Evolutionary conservation across 2,797 vertebrate species (phyloP), one percentile per base, ranked within the genome.

Genomic region (Acestrorhynchus altus): DNA sequence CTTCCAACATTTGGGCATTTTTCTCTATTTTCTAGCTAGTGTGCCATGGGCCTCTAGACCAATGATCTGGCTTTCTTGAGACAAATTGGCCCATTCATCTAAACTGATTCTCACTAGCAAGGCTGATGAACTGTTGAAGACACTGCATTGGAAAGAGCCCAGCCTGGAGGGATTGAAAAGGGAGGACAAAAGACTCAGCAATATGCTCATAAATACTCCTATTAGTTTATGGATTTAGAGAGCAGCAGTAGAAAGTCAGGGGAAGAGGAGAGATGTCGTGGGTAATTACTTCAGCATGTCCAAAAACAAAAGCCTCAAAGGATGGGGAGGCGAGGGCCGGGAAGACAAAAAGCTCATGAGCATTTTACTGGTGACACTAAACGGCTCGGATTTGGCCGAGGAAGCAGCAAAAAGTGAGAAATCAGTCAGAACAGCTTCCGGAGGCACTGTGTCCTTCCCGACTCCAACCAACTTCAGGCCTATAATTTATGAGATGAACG

Each of bases 401-500:
- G 88, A 92, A 88, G 91, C 88, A 88, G 92, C 82, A 83, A 75
- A 79, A 90, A 83, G 84, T 57, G 74, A 83, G 87, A 91, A 91
- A 91, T 90, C 83, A 84, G 83, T 84, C 76, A 64, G 72, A 80
- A 85, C 83, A 86, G 90, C 90, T 86, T 92, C 90, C 74, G 86
- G 81, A 80, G 78, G 74, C 76, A 76, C 76, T 56, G 83, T 79
- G 83, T 74, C 77, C 86, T 91, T 89, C 82, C 82, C 92, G 91
- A 93, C 90, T 88, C 77, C 39, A 75, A 70, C 72, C 71, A 91
- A 89, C 90, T 83, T 85, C 86, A 87, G 90, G 92, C 93, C 92
- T 93, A 92, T 94, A 92, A 94, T 95, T 94, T 92, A 91, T 92
- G 89, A 91, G 90, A 92, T 79, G 83, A 83, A 88, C 65, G 81